Conservation (phyloP, 2,888 invertebrate species). For the Trichogramma evanescens region DNA sequence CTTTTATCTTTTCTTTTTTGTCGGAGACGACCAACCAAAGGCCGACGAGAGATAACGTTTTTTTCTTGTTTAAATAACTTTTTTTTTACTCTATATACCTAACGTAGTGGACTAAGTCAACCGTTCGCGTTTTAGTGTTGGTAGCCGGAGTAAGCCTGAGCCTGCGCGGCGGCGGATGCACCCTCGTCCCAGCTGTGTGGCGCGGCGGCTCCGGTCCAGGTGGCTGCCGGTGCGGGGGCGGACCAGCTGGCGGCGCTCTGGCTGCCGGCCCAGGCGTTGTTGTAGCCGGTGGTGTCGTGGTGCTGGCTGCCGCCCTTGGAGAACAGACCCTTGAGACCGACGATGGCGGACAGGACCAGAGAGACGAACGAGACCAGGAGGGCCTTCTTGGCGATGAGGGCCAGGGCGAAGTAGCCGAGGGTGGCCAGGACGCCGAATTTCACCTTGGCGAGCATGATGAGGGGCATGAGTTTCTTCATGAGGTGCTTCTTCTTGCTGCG, state of each 20-base stretch:
- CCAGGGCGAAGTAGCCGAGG: constrained; percentile 54
- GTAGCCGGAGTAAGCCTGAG: constrained; percentile 41
- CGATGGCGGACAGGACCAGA: constrained; percentile 54
- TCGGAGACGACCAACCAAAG: too few relatives aligned
- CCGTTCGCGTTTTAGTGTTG: constrained; percentile 28
- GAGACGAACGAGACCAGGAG: constrained; percentile 56
- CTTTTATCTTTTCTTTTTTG: too few relatives aligned
- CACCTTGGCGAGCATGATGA: constrained; percentile 55
- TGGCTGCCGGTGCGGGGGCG: constrained; percentile 22
- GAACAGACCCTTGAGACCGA: constrained; percentile 44
- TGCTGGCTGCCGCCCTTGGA: constrained; percentile 30
- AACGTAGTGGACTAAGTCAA: too few relatives aligned
- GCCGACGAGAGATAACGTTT: too few relatives aligned
- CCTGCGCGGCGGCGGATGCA: constrained; percentile 27
- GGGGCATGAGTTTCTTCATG: constrained; percentile 52
- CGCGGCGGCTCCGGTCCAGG: constrained; percentile 21
- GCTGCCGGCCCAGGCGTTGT: constrained; percentile 3
- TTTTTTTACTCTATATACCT: too few relatives aligned
- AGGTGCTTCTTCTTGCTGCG: constrained; percentile 57
- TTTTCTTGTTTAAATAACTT: too few relatives aligned
- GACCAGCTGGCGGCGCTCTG: constrained; percentile 25
- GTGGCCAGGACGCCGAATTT: constrained; percentile 54
- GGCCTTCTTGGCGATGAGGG: constrained; percentile 60
- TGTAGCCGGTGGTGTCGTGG: constrained; percentile 41
- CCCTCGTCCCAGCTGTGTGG: constrained; percentile 37